Base-by-base conservation (phyloP, 2,113 vertebrate genomes). In the Platysteira castanea region DNA sequence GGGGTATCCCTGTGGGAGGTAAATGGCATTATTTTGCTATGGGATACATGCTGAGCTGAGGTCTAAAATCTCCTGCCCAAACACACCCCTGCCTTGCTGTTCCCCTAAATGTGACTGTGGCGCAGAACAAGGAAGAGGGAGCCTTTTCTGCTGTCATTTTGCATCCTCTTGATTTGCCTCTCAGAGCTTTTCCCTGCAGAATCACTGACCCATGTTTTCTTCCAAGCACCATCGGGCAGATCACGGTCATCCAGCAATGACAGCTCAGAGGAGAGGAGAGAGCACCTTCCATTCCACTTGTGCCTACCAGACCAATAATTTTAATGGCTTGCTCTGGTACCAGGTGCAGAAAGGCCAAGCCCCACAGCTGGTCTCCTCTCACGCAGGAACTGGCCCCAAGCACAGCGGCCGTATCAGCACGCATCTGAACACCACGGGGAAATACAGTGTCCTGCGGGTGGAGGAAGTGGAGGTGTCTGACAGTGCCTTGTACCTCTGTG, bases 231-330 rank as follows among this genome's bases (percentile, higher is more conserved):
- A 7, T 7, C 8, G 42, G 37, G 23, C 52, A 39, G 44, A 68
- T 35, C 37, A 44, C 1, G 6, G 15, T 86, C 26, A 57, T 11
- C 3, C 59, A 88, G 67, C 26, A 64, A 21, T 28, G 23, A 35
- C 30, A 57, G 26, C 16, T 31, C 31, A 68, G 21, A 52, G 11
- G 21, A 52, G 11, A 47, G 16, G 30, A 79, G 18, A 39, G 6
- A 50, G 37, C 23, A 31, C 24, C 18, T 84, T 75, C 26, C 14
- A 42, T 2, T 56, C 42, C 2, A 47, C 13, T 11, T 80, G 33
- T 31, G 13, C 22, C 0, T 76, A 52, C 7, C 15, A 35, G 3
- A 7, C 3, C 4, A 14, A 4, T 0, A 0, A 0, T 69, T 86
- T 44, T 0, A 13, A 8, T 2, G 23, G 0, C 2, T 33, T 90